Percentiles rank a stretch among this genome's conserved stretches.
Evolutionary conservation across 2,797 vertebrate genomes (phyloP).

Genomic region (Anguilla pacifica): DNA sequence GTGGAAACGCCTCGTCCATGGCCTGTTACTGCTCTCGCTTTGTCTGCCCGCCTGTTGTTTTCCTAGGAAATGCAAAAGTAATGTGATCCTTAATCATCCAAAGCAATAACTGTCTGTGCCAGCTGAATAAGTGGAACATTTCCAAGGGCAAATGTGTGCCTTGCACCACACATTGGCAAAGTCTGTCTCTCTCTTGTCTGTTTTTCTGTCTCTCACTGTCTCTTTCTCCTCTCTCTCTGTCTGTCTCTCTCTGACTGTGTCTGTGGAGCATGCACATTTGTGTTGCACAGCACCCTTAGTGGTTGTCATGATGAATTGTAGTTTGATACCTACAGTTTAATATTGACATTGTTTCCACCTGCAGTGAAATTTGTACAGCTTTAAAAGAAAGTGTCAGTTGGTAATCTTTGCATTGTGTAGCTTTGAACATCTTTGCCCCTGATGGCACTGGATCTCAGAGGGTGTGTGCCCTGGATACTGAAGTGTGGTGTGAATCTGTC

Average conservation of each 20-base stretch:
- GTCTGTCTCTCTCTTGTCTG: not conserved
- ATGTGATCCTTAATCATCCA: not conserved
- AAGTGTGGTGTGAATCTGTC: not conserved
- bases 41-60: not conserved
- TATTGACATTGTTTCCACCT: not conserved
- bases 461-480: too few relatives aligned
- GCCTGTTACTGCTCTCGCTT: not conserved
- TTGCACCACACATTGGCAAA: not conserved
- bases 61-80: not conserved
- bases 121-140: not conserved
- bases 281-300: constrained; percentile 34
- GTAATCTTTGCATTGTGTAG: not conserved
- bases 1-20: not conserved
- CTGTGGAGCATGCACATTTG: not conserved
- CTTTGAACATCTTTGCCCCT: not conserved
- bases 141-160: not conserved
- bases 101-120: not conserved
- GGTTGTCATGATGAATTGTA: not conserved
- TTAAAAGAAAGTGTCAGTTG: not conserved
- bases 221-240: too few relatives aligned
- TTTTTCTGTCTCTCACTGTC: not conserved
- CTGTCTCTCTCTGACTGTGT: not conserved
- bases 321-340: not conserved
- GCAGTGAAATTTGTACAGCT: not conserved
- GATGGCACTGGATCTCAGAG: not conserved